Evolutionary conservation across 2,888 invertebrate species (phyloP).

Genomic region (Eupithecia centaureata): DNA sequence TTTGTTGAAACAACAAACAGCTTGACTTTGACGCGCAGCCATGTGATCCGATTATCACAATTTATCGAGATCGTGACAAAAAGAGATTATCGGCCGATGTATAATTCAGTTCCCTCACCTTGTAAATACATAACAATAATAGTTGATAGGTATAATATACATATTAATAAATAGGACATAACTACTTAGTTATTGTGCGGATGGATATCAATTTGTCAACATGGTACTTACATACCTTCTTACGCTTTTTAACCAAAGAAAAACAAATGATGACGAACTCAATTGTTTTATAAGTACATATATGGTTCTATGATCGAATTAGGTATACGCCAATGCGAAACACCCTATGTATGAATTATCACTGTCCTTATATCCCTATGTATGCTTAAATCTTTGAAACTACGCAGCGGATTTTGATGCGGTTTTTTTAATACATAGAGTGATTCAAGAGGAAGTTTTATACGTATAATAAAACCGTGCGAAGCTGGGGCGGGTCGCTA

Average conservation of each 20-base stretch:
- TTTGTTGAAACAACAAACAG: conserved; percentile 33
- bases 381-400: no score
- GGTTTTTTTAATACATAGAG: no score
- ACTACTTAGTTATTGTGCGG: no score
- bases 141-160: conserved; percentile 23
- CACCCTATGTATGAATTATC: no score
- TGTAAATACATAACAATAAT: conserved; percentile 43
- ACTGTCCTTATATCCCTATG: no score
- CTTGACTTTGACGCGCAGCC: conserved; percentile 49
- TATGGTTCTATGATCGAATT: no score
- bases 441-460: no score
- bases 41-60: conserved; percentile 74
- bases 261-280: background rate
- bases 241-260: background rate
- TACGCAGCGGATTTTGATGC: no score
- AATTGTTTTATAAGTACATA: background rate
- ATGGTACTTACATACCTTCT: background rate
- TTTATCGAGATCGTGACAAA: conserved; percentile 67
- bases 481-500: no score
- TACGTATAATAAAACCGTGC: no score
- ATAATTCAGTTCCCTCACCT: conserved; percentile 49
- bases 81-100: conserved; percentile 61
- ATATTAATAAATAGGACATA: no score
- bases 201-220: background rate
- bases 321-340: no score